These are phyloP conservation scores for Aspiorhynchus laticeps DNA, from an alignment of 2,113 vertebrate species.

Conservation along the genomic window DNA sequence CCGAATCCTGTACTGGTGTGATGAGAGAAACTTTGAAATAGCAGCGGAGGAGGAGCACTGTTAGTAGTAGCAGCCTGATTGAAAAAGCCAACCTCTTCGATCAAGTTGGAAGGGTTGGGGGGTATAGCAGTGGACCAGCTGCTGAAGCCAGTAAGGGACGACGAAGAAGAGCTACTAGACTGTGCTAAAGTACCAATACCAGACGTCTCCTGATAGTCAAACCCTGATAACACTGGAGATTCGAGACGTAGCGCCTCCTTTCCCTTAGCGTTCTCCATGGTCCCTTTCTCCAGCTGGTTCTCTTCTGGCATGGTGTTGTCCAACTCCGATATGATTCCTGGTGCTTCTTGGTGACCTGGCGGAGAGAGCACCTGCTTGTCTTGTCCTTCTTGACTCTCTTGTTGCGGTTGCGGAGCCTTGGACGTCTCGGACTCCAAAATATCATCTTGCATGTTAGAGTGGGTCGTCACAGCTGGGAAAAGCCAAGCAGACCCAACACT, in stretches of 20 bases:
- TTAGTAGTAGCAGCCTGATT: constrained; percentile 90
- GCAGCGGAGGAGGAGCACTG: constrained; percentile 87
- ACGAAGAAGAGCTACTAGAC: constrained; percentile 89
- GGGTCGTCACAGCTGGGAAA: constrained; percentile 90
- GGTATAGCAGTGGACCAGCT: constrained; percentile 98
- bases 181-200: constrained; percentile 90
- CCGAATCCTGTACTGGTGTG: constrained; percentile 95
- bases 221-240: constrained; percentile 91
- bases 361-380: constrained; percentile 94
- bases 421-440: constrained; percentile 96
- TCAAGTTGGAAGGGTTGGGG: constrained; percentile 91
- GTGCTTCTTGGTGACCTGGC: constrained; percentile 87
- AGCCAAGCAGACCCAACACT: constrained; percentile 92
- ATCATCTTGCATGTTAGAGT: constrained; percentile 98
- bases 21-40: constrained; percentile 98
- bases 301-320: constrained; percentile 89
- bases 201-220: constrained; percentile 94
- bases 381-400: constrained; percentile 91
- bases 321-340: constrained; percentile 86
- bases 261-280: constrained; percentile 84
- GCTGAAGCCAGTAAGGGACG: constrained; percentile 94
- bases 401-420: constrained; percentile 84
- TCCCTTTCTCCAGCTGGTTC: constrained; percentile 83
- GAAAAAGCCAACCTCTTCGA: constrained; percentile 97
- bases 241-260: constrained; percentile 95